These are phyloP conservation scores for Platysteira castanea DNA, from an alignment of 2,113 vertebrate genomes.

Conservation along the genomic window DNA sequence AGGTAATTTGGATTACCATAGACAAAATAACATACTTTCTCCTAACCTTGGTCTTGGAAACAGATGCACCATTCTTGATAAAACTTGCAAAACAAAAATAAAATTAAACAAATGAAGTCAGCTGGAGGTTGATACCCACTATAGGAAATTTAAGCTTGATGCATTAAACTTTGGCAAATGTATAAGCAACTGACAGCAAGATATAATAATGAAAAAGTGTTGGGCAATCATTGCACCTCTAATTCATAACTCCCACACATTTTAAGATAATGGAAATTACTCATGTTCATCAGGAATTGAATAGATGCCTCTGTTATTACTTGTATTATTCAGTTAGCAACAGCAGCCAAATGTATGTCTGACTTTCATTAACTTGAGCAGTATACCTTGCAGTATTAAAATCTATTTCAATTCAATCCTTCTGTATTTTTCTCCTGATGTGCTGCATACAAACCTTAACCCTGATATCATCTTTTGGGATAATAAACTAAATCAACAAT, in stretches of 20 bases:
- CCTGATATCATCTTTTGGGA: constrained; percentile 8
- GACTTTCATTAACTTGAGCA: constrained; percentile 56
- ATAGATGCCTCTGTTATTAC: constrained; percentile 59
- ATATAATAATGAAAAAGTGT: constrained; percentile 49
- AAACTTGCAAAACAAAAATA: constrained; percentile 41
- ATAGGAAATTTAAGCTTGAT: constrained; percentile 17
- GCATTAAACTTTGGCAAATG: constrained; percentile 56
- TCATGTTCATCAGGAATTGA: constrained; percentile 57
- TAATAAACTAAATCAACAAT: constrained; percentile 36
- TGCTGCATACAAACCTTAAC: background rate
- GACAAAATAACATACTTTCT: constrained; percentile 56
- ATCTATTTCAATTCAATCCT: constrained; percentile 7
- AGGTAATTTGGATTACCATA: background rate
- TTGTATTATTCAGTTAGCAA: constrained; percentile 50
- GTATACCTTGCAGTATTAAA: constrained; percentile 45
- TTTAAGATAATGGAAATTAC: constrained; percentile 64
- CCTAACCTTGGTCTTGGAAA: constrained; percentile 49
- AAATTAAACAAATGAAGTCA: background rate
- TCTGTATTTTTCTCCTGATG: background rate
- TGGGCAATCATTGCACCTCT: constrained; percentile 48
- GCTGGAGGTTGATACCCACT: background rate
- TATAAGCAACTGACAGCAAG: constrained; percentile 53
- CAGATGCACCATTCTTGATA: constrained; percentile 19
- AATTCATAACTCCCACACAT: constrained; percentile 54
- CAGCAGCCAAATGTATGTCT: constrained; percentile 50